A percentile compares a stretch with the other conserved stretches of the same genome.
These are phyloP conservation scores for Hypothenemus hampei DNA, from an alignment of 1,140 invertebrate species.

Conservation along the genomic window DNA sequence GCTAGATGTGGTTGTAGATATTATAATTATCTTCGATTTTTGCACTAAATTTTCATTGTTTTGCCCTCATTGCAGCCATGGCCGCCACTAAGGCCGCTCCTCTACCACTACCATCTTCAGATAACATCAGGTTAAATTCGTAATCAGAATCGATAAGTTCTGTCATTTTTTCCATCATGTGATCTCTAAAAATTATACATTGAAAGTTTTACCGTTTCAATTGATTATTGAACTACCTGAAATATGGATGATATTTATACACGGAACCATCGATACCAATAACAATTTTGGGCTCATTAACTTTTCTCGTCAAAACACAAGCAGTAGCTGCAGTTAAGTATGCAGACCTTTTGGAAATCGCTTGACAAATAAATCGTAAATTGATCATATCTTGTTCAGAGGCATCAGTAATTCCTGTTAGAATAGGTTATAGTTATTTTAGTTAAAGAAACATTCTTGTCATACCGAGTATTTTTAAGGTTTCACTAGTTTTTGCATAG, in stretches of 20 bases:
- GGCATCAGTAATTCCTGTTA: conserved; percentile 62
- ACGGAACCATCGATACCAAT: conserved; percentile 98
- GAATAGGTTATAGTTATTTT: conserved; percentile 1
- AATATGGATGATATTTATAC: conserved; percentile 96
- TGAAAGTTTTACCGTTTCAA: not conserved
- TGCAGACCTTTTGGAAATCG: conserved; percentile 87
- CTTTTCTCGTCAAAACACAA: conserved; percentile 74
- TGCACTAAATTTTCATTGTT: too few species aligned
- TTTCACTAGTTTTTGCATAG: conserved; percentile 74
- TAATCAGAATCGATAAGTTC: conserved; percentile 62
- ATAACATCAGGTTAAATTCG: conserved; percentile 94
- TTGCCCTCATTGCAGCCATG: conserved; percentile 57
- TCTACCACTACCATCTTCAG: conserved; percentile 96
- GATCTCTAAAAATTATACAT: conserved; percentile 2
- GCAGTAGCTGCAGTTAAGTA: conserved; percentile 86
- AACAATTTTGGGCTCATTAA: conserved; percentile 80
- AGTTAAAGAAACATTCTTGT: too few species aligned
- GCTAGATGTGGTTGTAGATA: too few species aligned
- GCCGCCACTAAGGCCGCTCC: conserved; percentile 96
- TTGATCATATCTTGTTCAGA: conserved; percentile 53
- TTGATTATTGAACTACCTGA: conserved; percentile 46
- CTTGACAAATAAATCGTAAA: conserved; percentile 75
- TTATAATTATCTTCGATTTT: too few species aligned
- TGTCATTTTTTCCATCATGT: conserved; percentile 85
- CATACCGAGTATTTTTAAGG: conserved; percentile 61